Base-by-base conservation (phyloP, 2,797 vertebrate genomes). In the Vipera ursinii region DNA sequence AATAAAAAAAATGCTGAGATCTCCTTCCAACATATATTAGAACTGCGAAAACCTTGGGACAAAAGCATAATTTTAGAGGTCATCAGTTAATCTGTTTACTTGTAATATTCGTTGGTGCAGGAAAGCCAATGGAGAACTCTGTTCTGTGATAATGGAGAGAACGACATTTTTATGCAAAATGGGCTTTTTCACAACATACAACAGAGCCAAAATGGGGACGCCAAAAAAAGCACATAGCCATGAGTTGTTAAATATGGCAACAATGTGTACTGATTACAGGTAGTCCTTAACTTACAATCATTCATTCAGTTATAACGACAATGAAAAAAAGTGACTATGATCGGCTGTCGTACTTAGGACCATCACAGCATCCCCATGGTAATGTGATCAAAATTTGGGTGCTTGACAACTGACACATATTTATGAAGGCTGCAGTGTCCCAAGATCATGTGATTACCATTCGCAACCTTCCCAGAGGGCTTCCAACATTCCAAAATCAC, bases 1-100 rank as follows among this genome's bases (percentile, higher is more conserved):
- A 20, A n/a, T 10, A 20, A 56, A 38, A 20, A 89, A 14, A 57
- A 24, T 22, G 20, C 57, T 56, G 53, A 88, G 78, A 88, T 88
- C 28, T 82, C 92, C 60, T 91, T 69, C n/a, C 15, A 91, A 3
- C 2, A 93, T 93, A 91, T 89, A 93, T 55, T 26, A 73, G 89
- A 95, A 87, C 20, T 91, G n/a, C 69, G 57, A 44, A 95, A 87
- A 69, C 22, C 53, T 61, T 94, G 0, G 0, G 93, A 88, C 91
- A 14, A 6, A 93, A 24, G 92, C 60, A 17, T 32, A 82, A 82
- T 91, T 94, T 87, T 86, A 88, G 7, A 5, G 38, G 28, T 17
- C 22, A 38, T 1, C 86, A 13, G 88, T 88, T 93, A 94, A 93
- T 90, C 91, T 22, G 78, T 89, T 13, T 51, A 53, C 24, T 7